Base-by-base conservation (phyloP, 2,113 vertebrate genomes). In the Hystrix cristata region DNA sequence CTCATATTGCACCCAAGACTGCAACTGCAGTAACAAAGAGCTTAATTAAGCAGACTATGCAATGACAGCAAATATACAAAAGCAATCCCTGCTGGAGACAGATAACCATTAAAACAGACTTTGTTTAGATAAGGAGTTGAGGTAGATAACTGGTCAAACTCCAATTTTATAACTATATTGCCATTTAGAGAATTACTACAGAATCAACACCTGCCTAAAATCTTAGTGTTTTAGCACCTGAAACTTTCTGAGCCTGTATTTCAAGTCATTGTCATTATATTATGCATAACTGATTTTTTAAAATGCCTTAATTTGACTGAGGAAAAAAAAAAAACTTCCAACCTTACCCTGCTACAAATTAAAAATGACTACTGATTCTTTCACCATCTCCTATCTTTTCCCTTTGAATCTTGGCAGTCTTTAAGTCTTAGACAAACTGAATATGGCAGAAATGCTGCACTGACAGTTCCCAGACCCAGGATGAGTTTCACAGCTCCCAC, bases 11-110 rank as follows among this genome's bases (percentile, higher is more conserved):
- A 89, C 81, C 86, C 93, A 92, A 87, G 34, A 69, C 25, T 83
- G 55, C 95, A 93, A 86, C 27, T 95, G 95, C 84, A 83, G 0
- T 21, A 96, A 96, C 65, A 86, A 83, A 95, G 80, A 59, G 65
- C 53, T 85, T 95, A 95, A 95, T 65, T 97, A 92, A 89, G 88
- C 72, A 94, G 71, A 95, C 80, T 79, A 96, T 88, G 79, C 88
- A 91, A 69, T 74, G 90, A 86, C 46, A 95, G 93, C 81, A 94
- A 92, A 92, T 83, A 94, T 13, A n/a, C n/a, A 85, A 96, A 94
- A 65, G 67, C 82, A 91, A 71, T 91, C 80, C 87, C 90, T 90
- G 51, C 64, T 83, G 55, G 88, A 72, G 48, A 64, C 1, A 81
- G 74, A 74, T 86, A 91, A 69, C 90, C 60, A 86, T 86, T 94